phyloP scores from a whole-genome alignment of 2,797 vertebrate genomes.

The Telmatherina bonti region DNA sequence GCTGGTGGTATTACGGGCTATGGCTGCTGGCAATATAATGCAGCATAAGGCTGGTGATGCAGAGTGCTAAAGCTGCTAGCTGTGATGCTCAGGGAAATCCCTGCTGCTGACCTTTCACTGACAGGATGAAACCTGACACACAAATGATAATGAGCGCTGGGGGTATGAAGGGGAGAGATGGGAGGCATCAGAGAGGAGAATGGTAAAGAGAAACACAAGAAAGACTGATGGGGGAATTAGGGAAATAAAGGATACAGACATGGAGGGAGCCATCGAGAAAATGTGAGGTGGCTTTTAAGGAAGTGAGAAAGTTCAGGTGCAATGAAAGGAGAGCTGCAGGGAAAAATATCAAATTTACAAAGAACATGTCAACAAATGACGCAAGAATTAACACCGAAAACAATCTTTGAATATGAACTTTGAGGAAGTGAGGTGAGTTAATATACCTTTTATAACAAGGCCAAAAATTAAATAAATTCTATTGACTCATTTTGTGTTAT shows the following conservation, averaged over 20 bases:
- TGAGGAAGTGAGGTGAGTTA: constrained; percentile 1
- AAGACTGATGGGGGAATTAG: constrained; percentile 40
- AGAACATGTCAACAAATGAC: not conserved
- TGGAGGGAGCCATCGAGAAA: constrained; percentile 10
- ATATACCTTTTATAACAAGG: constrained; percentile 22
- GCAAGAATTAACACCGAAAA: not conserved
- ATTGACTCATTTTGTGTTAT: not conserved
- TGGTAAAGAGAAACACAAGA: constrained; percentile 20
- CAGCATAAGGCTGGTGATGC: constrained; percentile 75
- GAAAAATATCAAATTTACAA: constrained; percentile 17
- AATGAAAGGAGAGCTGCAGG: constrained; percentile 10
- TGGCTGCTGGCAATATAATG: constrained; percentile 63
- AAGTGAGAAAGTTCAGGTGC: not conserved
- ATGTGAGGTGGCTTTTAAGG: constrained; percentile 9
- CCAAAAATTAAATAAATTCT: constrained; percentile 6
- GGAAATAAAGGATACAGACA: constrained; percentile 44
- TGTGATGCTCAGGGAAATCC: constrained; percentile 80
- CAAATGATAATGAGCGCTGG: constrained; percentile 72
- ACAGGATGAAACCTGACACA: constrained; percentile 79
- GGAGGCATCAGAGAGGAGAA: constrained; percentile 21
- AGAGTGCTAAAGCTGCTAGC: constrained; percentile 76
- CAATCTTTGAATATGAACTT: not conserved
- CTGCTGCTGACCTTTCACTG: constrained; percentile 81
- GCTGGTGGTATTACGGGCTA: constrained; percentile 67
- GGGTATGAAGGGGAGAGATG: constrained; percentile 38